Evolutionary conservation across 2,113 vertebrate species (phyloP), one percentile per base, ranked within the genome.

Genomic region (Tragelaphus buxtoni): DNA sequence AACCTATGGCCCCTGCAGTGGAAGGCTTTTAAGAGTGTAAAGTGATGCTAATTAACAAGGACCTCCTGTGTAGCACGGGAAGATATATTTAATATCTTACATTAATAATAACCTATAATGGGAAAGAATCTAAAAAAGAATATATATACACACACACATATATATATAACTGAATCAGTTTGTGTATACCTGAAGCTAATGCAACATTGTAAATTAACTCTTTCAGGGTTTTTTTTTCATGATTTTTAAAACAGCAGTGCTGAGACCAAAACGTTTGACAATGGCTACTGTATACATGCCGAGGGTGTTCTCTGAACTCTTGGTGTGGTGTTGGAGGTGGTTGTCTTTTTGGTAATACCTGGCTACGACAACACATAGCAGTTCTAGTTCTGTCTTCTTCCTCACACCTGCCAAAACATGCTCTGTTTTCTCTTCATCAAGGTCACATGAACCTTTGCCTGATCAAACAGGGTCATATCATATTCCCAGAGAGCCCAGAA

Each of bases 401-500:
- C 69, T 28, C 47, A 72, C 80, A 72, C 61, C 82, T 53, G 26
- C 63, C 72, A 96, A 47, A 84, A 74, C 51, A 69, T 58, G 26
- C 18, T 65, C 22, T 82, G 2, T 91, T 63, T 91, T 72, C 82
- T 56, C 77, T 79, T 74, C 28, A 55, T 45, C 58, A 7, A 83
- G 45, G 42, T 92, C 47, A 35, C 32, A 11, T 17, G 79, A 69
- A 77, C 83, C 72, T 28, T 45, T 91, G 69, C 80, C 79, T 72
- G 58, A 83, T 55, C 51, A 58, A 28, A 58, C 39, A 4, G 77
- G 22, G 9, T 65, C 16, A 1, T 42, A 24, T n/a, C 39, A 9
- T 88, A 61, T 49, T 84, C 85, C 86, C 65, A 4, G 35, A 42
- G 39, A 81, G 39, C 51, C 61, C 47, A 87, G n/a, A 87, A 92